A percentile compares a stretch with the other conserved stretches of the same genome.
Conservation (phyloP, 2,797 vertebrate species). For the Sebastes umbrosus region DNA sequence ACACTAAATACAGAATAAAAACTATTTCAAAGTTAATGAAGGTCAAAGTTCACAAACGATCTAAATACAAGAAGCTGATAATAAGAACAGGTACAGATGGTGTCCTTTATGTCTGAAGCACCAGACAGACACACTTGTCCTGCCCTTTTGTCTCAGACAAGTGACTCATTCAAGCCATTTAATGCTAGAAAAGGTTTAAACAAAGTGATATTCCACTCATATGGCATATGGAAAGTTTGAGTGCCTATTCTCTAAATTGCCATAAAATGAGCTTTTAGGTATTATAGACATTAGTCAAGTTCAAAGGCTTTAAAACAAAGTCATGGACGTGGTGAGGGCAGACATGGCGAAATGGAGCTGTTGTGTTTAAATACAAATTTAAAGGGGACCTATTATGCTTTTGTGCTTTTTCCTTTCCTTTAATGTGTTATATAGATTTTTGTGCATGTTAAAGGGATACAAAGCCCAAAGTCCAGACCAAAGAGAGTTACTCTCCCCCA, state of each 20-base stretch:
- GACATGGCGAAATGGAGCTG: not conserved
- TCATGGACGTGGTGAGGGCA: not conserved
- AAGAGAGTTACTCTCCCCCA: not conserved
- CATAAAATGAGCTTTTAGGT: not conserved
- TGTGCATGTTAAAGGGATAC: no score
- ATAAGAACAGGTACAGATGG: not conserved
- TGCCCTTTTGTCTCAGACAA: not conserved
- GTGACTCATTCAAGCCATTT: constrained; percentile 3
- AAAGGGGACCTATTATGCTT: not conserved
- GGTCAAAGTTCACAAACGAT: not conserved
- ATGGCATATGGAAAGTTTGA: not conserved
- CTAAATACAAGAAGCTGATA: not conserved
- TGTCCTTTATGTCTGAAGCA: not conserved
- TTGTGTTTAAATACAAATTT: not conserved
- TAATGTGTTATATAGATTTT: not conserved
- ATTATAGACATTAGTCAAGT: not conserved
- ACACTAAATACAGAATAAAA: not conserved
- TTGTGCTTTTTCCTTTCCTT: not conserved
- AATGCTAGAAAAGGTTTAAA: not conserved
- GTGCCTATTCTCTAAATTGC: not conserved
- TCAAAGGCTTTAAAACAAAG: not conserved
- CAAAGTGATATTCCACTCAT: not conserved
- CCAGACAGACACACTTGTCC: not conserved
- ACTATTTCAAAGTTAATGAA: not conserved
- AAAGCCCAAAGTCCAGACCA: not conserved